Conservation (phyloP, 2,888 invertebrate species). For the Seira sanloemensis region DNA sequence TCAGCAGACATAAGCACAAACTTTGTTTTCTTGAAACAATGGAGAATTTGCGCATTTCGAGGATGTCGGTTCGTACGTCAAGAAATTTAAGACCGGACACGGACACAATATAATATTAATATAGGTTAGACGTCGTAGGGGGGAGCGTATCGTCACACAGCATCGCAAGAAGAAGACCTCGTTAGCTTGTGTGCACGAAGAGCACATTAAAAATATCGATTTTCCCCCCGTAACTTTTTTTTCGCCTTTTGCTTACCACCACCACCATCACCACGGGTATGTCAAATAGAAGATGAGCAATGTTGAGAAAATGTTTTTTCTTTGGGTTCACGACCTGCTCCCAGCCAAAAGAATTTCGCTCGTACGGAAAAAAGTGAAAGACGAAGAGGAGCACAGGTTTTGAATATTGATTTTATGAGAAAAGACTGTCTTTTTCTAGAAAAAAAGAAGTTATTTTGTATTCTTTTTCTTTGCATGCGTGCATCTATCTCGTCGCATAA, state of each 20-base stretch:
- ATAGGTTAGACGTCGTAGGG: too few species aligned
- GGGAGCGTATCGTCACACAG: background rate
- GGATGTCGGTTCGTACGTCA: background rate
- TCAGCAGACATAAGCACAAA: too few species aligned
- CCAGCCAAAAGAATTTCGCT: too few species aligned
- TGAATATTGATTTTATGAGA: background rate
- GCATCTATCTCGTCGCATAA: background rate
- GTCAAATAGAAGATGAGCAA: background rate
- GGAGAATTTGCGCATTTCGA: background rate
- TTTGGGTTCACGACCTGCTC: conserved; percentile 38
- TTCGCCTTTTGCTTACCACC: too few species aligned
- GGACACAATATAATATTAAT: background rate
- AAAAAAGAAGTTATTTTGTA: background rate
- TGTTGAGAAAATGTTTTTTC: background rate
- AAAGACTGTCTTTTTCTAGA: background rate
- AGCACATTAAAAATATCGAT: conserved; percentile 48
- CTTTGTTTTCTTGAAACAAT: background rate
- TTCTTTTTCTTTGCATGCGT: background rate
- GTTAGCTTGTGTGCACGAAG: conserved; percentile 28
- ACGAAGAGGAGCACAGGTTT: background rate
- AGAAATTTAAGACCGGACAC: background rate
- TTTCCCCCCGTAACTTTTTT: background rate
- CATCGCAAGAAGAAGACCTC: conserved; percentile 10
- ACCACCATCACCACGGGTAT: too few species aligned
- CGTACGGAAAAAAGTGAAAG: too few species aligned